Evolutionary conservation across 2,113 vertebrate species (phyloP), one percentile per base, ranked within the genome.

Genomic region (Falcunculus frontatus): DNA sequence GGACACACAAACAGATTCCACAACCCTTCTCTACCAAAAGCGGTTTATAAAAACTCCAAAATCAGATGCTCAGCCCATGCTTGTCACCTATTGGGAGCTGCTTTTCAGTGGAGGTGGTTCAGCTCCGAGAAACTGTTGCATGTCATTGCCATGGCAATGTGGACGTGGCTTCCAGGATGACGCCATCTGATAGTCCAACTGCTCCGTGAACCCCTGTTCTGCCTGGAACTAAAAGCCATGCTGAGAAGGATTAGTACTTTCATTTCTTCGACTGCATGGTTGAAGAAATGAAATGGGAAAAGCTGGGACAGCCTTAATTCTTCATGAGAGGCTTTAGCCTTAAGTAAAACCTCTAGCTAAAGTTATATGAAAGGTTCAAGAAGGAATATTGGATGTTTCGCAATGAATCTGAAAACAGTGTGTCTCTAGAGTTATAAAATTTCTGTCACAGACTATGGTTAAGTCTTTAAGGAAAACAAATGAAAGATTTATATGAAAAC

Each of bases 241-340:
- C 89, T 90, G 93, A 96, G 93, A 62, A 93, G 92, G 95, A 96
- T 97, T 96, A 96, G 86, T 72, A 88, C 95, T 95, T 96, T 94
- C 88, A 95, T 95, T 96, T 95, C 89, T 95, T 94, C 93, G 72
- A 21, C 90, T 55, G 55, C 44, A 68, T 49, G 47, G 79, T 14
- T 90, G 83, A 94, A 95, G 84, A 95, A 96, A 96, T 93, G 75
- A 96, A 96, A 96, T 92, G 81, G 93, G 87, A 95, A 96, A 96
- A 95, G 88, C 90, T 76, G 50, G 94, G 78, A 91, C 68, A 86
- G 92, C 30, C 74, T 95, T 95, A 95, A 92, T 94, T 93, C 96
- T 94, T 93, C 88, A 95, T 67, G 77, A 96, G 95, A 93, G 37
- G 76, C 81, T 96, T 95, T 86, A 95, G 84, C 68, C 67, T 76